Base-by-base conservation (phyloP, 2,888 invertebrate genomes). In the Bedellia somnulentella region DNA sequence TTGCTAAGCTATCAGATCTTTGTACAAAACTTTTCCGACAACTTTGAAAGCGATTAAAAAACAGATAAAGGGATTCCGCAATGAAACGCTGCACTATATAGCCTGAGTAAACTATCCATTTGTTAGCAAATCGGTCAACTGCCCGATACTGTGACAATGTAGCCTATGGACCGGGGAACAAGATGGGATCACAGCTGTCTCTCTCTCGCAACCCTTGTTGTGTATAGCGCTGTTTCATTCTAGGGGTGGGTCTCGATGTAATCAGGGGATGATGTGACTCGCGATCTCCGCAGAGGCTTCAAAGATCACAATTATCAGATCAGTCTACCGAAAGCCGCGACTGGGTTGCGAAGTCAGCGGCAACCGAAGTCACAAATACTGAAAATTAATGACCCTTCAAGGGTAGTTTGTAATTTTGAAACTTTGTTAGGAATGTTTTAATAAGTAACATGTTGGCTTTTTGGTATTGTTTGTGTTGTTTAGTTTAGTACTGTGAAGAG, bases 101-200 rank as follows among this genome's bases (percentile, higher is more conserved):
- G 16, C 14, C 8, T 16, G 4, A 4, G 15, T 12, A 24, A 29
- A 32, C 28, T 15, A 11, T 18, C 28, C 26, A 25, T 21, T 29
- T 24, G 11, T n/a, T 22, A 10, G 31, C 26, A 25, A 22, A 16
- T 35, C 41, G 57, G 64, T 55, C 57, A 58, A 58, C 58, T 54
- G 58, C 58, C 49, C 52, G 56, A 57, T 60, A 55, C 57, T 56
- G 57, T 75, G 75, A 75, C 75, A 71, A 75, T 60, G 62, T 75
- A 73, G 71, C 75, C 75, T 75, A 68, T 71, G 60, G 73, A 75
- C 73, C 47, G 66, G 61, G 61, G 59, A 57, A 81, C 81, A 82
- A 82, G 81, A 82, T 81, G 81, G 80, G 80, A 70, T 71, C 66
- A 55, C 71, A 49, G 44, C 68, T 44, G 46, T 61, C 64, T 52